phyloP scores from a whole-genome alignment of 2,888 invertebrate genomes.

The Myopa testacea region DNA sequence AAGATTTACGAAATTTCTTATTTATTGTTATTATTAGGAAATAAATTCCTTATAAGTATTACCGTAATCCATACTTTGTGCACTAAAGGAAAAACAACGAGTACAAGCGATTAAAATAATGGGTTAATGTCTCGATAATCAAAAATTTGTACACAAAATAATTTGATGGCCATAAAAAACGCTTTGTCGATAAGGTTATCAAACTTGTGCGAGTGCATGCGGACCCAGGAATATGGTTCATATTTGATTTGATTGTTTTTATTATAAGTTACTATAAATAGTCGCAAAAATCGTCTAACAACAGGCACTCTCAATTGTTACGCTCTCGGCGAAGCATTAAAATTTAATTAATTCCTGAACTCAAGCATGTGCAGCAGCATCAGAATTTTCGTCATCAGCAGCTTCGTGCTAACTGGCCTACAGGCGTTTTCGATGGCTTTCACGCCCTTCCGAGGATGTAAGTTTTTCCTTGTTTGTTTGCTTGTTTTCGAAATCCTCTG shows the following conservation, averaged over 20 bases:
- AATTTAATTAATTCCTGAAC: background rate
- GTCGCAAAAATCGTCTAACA: background rate
- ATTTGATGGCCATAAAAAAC: no score
- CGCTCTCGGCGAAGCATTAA: background rate
- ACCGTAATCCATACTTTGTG: no score
- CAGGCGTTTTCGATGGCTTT: background rate
- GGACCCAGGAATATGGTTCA: background rate
- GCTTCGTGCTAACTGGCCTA: background rate
- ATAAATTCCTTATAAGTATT: no score
- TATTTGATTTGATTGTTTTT: no score
- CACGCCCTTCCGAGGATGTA: constrained; percentile 15
- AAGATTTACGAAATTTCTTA: no score
- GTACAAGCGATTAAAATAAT: no score
- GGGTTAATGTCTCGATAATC: no score
- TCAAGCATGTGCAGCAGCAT: background rate
- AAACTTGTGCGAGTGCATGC: background rate
- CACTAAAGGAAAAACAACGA: no score
- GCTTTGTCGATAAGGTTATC: background rate
- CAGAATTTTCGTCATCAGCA: background rate
- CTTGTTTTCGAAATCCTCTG: background rate
- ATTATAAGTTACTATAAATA: background rate
- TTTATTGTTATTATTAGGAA: no score
- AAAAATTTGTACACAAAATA: no score
- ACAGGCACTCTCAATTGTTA: background rate
- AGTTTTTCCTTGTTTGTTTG: background rate